These are phyloP conservation scores for Apaloderma vittatum DNA, from an alignment of 2,113 vertebrate genomes.

Conservation along the genomic window DNA sequence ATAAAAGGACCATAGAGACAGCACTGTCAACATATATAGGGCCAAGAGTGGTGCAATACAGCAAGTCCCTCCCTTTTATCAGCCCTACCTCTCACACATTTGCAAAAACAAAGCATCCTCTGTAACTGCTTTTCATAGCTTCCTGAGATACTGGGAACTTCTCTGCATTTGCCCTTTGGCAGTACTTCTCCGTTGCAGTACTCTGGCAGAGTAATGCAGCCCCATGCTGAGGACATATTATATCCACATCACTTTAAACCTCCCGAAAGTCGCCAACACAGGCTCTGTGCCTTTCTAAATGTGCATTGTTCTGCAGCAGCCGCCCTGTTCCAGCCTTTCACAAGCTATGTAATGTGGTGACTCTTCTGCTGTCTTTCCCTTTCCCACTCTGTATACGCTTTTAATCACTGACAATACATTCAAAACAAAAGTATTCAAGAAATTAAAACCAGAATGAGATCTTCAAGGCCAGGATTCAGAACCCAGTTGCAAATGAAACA, in stretches of 20 bases:
- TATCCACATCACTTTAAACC: slow-evolving; percentile 3
- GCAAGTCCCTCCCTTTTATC: background rate
- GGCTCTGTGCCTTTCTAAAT: background rate
- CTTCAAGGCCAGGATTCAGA: background rate
- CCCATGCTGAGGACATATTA: background rate
- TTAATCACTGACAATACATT: slow-evolving; percentile 8
- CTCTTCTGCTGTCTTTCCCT: background rate
- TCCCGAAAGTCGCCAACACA: background rate
- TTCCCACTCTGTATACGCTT: background rate
- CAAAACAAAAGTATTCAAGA: slow-evolving; percentile 21
- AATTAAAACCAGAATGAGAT: slow-evolving; percentile 48
- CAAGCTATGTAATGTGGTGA: background rate
- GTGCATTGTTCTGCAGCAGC: slow-evolving; percentile 30
- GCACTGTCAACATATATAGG: background rate
- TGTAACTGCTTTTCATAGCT: background rate
- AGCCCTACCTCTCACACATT: background rate
- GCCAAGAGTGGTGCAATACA: background rate
- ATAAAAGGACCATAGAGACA: background rate
- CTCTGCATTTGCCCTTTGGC: background rate
- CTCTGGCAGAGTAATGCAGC: background rate
- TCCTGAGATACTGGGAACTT: background rate
- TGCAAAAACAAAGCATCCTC: background rate
- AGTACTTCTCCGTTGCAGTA: background rate
- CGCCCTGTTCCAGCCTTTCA: background rate
- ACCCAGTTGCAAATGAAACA: background rate